Evolutionary conservation across 2,888 invertebrate species (phyloP).

Genomic region (Pristionchus arcanus): DNA sequence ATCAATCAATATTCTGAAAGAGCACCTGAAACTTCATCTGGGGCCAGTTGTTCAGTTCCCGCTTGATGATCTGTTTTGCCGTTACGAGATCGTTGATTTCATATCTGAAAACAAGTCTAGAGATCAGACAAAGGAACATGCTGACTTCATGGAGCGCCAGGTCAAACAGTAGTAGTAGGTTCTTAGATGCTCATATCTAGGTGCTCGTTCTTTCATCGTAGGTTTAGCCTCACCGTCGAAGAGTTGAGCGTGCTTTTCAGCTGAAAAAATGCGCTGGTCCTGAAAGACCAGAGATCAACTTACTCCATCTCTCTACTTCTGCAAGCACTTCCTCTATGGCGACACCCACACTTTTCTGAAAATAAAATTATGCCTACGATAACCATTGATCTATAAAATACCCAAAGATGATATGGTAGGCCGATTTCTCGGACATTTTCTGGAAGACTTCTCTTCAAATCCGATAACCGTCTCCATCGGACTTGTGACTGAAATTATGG

Average conservation of each 20-base stretch:
- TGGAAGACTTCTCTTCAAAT: constrained; percentile 62
- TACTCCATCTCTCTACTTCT: constrained; percentile 48
- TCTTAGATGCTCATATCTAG: constrained; percentile 65
- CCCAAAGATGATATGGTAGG: constrained; percentile 56
- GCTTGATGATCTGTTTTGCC: constrained; percentile 61
- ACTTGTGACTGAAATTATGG: constrained; percentile 62
- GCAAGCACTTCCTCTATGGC: constrained; percentile 17
- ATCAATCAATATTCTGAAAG: constrained; percentile 19
- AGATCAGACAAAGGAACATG: neutral
- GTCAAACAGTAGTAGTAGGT: constrained; percentile 65
- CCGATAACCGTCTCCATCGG: constrained; percentile 66
- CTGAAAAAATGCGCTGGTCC: neutral
- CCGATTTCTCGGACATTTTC: constrained; percentile 58
- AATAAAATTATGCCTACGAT: too few relatives aligned
- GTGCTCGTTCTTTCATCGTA: constrained; percentile 60
- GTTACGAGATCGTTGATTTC: constrained; percentile 67
- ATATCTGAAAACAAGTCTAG: constrained; percentile 36
- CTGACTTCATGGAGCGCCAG: constrained; percentile 62
- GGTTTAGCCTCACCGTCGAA: constrained; percentile 61
- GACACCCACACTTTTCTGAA: neutral
- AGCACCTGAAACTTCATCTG: constrained; percentile 63
- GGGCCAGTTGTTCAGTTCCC: constrained; percentile 67
- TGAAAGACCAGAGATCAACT: constrained; percentile 8
- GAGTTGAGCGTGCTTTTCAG: constrained; percentile 69
- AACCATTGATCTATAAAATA: neutral